Evolutionary conservation across 2,113 vertebrate species (phyloP).

Genomic region (Mustela nigripes): DNA sequence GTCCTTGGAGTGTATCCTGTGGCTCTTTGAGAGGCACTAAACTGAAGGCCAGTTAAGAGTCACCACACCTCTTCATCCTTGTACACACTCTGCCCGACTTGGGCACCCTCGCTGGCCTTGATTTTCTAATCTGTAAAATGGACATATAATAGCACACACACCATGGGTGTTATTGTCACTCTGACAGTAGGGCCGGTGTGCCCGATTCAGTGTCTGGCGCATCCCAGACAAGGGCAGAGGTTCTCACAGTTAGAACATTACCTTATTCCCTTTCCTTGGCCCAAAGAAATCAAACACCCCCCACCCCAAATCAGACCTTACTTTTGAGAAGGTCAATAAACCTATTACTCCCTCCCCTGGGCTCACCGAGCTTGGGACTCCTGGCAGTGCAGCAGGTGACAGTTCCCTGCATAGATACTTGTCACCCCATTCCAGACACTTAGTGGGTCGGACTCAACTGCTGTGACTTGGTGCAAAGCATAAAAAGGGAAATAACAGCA

Average conservation of each 20-base stretch:
- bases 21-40: background rate
- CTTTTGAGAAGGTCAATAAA: background rate
- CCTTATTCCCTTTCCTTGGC: background rate
- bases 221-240: background rate
- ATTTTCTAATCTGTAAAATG: background rate
- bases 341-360: background rate
- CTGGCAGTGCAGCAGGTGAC: accelerated
- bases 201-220: background rate
- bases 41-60: background rate
- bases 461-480: background rate
- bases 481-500: background rate
- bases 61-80: background rate
- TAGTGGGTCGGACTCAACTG: background rate
- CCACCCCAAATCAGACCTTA: background rate
- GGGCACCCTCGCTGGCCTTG: background rate
- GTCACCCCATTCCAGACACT: background rate
- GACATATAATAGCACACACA: background rate
- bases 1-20: background rate
- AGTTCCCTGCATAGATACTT: background rate
- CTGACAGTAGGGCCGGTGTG: accelerated
- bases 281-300: background rate
- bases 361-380: background rate
- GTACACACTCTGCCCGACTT: background rate
- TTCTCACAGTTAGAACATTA: background rate
- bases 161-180: background rate